Conservation (phyloP, 1,140 invertebrate species). For the Prorops nasuta region DNA sequence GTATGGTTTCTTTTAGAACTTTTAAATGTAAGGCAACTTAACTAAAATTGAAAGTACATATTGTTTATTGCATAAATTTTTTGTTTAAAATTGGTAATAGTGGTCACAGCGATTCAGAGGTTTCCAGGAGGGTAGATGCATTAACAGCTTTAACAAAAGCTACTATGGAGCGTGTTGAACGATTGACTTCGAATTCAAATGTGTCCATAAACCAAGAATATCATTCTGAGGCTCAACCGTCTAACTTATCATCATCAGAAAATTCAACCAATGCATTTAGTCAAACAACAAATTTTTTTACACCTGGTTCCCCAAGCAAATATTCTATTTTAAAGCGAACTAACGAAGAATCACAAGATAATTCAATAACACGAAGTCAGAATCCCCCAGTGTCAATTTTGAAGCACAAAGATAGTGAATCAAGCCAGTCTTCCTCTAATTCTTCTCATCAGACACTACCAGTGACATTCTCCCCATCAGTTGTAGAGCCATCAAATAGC, state of each 20-base stretch:
- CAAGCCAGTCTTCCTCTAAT: conserved; percentile 50
- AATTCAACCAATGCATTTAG: conserved; percentile 14
- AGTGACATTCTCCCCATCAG: conserved; percentile 52
- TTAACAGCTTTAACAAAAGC: conserved; percentile 66
- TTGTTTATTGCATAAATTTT: conserved; percentile 2
- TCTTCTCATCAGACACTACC: conserved; percentile 27
- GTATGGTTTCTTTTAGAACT: conserved; percentile 11
- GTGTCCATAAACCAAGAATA: conserved; percentile 16
- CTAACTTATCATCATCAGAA: neutral
- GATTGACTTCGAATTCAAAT: conserved; percentile 58
- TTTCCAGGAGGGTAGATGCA: conserved; percentile 64
- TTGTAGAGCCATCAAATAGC: conserved; percentile 54
- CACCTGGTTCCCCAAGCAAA: conserved; percentile 32
- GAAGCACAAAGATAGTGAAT: conserved; percentile 73
- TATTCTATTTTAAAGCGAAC: conserved; percentile 34
- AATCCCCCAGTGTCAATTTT: conserved; percentile 69
- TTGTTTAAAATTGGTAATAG: conserved; percentile 15
- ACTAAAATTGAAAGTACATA: no score
- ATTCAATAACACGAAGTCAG: conserved; percentile 39
- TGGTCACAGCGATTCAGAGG: conserved; percentile 41
- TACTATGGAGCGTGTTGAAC: conserved; percentile 67
- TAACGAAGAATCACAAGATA: conserved; percentile 44
- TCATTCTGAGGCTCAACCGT: conserved; percentile 9
- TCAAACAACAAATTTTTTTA: conserved; percentile 12
- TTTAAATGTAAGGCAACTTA: no score